These are phyloP conservation scores for Caenorhabditis latens DNA, from an alignment of 1,140 invertebrate species.

Conservation along the genomic window DNA sequence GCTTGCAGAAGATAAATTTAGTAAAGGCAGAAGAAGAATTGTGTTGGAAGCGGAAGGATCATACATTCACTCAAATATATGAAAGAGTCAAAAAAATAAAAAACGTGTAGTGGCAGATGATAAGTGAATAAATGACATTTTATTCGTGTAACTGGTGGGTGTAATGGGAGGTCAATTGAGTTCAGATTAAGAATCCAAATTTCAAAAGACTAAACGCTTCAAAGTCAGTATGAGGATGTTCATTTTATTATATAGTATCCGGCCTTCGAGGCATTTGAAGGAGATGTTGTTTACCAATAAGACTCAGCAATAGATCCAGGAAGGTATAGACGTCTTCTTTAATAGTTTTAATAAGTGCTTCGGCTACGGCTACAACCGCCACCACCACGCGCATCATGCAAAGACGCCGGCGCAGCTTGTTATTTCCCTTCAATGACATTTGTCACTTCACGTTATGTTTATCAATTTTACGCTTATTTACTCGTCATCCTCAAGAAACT, in stretches of 20 bases:
- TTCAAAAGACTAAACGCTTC: background rate
- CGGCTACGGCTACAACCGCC: slow-evolving; percentile 11
- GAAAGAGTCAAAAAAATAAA: background rate
- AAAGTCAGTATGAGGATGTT: too few relatives aligned
- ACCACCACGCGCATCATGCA: background rate
- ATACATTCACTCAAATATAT: background rate
- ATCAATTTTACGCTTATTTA: slow-evolving; percentile 42
- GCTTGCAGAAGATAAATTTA: background rate
- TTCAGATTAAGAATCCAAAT: background rate
- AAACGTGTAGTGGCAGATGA: background rate
- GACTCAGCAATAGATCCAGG: background rate
- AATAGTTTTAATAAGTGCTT: slow-evolving; percentile 20
- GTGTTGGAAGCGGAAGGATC: background rate
- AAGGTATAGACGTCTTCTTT: background rate
- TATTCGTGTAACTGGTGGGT: background rate
- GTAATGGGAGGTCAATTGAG: background rate
- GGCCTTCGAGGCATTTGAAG: too few relatives aligned
- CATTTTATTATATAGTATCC: too few relatives aligned
- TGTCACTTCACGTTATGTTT: slow-evolving; percentile 42
- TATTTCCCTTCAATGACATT: slow-evolving; percentile 23
- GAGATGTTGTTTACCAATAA: too few relatives aligned
- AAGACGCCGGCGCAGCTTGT: background rate
- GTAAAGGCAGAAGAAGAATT: background rate
- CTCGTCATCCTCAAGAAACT: slow-evolving; percentile 7
- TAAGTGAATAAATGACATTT: background rate